Conservation (phyloP, 2,797 vertebrate species). For the Rhynchonycteris naso region DNA sequence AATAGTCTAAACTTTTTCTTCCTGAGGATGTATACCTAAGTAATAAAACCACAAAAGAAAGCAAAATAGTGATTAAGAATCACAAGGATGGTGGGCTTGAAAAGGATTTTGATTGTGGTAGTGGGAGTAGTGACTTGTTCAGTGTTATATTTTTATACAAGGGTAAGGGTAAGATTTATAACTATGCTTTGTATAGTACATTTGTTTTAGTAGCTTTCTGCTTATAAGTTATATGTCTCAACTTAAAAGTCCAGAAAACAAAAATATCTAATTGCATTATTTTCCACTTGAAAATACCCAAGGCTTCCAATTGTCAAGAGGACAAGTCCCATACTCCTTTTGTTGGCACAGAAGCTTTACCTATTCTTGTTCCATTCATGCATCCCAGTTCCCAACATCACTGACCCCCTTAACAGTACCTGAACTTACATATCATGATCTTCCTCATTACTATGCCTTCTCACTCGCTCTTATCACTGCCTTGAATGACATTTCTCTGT, state of each 20-base stretch:
- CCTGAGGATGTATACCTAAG: background rate
- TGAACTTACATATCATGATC: background rate
- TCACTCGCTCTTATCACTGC: background rate
- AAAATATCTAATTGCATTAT: background rate
- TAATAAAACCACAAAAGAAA: background rate
- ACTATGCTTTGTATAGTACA: background rate
- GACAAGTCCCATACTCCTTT: background rate
- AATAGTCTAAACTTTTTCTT: background rate
- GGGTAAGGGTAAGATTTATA: background rate
- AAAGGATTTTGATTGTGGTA: background rate
- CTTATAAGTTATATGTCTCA: background rate
- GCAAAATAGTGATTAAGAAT: background rate
- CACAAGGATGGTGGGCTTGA: background rate
- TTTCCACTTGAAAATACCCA: background rate
- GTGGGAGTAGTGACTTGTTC: background rate
- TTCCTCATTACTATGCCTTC: background rate
- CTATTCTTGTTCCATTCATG: background rate
- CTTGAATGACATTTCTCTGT: background rate
- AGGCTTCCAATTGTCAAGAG: background rate
- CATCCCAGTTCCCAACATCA: background rate
- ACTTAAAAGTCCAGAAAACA: background rate
- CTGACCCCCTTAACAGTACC: no score
- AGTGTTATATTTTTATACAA: background rate
- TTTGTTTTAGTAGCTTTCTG: conserved; percentile 16
- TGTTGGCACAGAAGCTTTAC: background rate